phyloP scores from a whole-genome alignment of 2,888 invertebrate species.

The Lacanobia oleracea region DNA sequence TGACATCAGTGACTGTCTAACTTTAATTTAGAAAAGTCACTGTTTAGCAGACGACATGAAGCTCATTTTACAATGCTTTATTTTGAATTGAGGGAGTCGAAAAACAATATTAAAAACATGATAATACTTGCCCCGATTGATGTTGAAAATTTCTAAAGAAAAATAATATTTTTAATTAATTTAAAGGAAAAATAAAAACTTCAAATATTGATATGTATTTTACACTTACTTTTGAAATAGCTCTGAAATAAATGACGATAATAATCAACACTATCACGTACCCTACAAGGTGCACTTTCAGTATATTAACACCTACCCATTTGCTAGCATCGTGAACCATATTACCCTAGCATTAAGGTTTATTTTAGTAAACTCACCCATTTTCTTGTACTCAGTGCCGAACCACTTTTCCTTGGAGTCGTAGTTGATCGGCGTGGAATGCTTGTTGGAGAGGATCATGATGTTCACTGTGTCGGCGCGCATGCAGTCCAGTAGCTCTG shows the following conservation, averaged over 20 bases:
- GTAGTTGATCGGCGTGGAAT: conserved; percentile 87
- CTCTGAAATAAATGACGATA: not conserved
- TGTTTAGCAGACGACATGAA: not conserved
- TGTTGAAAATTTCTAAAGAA: conserved; percentile 31
- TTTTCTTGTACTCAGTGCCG: conserved; percentile 93
- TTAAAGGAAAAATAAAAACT: not conserved
- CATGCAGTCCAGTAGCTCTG: conserved; percentile 91
- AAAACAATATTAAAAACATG: too few relatives aligned
- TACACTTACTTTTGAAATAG: not conserved
- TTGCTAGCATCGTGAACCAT: not conserved
- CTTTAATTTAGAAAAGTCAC: too few relatives aligned
- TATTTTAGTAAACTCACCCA: conserved; percentile 81
- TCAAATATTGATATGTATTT: not conserved
- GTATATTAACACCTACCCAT: not conserved
- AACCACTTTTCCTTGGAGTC: conserved; percentile 95
- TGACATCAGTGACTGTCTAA: too few relatives aligned
- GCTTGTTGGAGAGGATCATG: conserved; percentile 92
- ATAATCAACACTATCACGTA: not conserved
- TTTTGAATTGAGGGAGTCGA: not conserved
- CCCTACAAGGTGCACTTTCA: not conserved
- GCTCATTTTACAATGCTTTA: not conserved
- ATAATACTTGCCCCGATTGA: conserved; percentile 39
- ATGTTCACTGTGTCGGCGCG: conserved; percentile 93
- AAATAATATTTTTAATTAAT: not conserved
- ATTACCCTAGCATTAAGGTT: not conserved